Conservation (phyloP, 2,113 vertebrate genomes). For the Platysternon megacephalum region DNA sequence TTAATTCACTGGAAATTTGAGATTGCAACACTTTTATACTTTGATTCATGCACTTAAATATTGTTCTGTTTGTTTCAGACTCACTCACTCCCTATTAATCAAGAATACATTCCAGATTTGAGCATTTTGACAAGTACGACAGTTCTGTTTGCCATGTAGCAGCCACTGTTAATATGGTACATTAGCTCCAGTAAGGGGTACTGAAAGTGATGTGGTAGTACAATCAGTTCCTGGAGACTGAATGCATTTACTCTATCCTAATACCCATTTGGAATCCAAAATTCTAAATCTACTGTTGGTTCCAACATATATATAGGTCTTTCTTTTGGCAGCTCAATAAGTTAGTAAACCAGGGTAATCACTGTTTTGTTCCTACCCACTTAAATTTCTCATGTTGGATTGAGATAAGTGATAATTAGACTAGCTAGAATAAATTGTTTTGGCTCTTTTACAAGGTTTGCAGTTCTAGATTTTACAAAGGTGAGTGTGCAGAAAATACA, state of each 20-base stretch:
- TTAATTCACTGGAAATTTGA: not conserved
- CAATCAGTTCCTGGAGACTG: constrained; percentile 16
- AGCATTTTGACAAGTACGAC: not conserved
- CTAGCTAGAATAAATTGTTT: constrained; percentile 38
- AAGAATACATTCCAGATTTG: not conserved
- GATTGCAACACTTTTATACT: not conserved
- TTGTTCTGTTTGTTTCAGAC: not conserved
- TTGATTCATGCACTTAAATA: not conserved
- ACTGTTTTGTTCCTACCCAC: not conserved
- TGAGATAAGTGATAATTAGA: constrained; percentile 48
- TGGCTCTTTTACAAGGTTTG: constrained; percentile 1
- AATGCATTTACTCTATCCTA: constrained; percentile 17
- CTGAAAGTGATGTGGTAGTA: not conserved
- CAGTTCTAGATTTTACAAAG: not conserved
- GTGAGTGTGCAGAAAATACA: not conserved
- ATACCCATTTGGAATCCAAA: not conserved
- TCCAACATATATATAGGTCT: not conserved
- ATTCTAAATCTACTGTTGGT: not conserved
- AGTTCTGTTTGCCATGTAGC: not conserved
- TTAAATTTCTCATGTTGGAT: constrained; percentile 39
- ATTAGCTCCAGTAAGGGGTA: not conserved
- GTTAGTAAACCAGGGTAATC: fast-evolving
- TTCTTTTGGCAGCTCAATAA: not conserved
- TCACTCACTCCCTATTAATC: not conserved
- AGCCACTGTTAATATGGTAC: not conserved